These are phyloP conservation scores for Seira ritae DNA, from an alignment of 2,888 invertebrate species.

Conservation along the genomic window DNA sequence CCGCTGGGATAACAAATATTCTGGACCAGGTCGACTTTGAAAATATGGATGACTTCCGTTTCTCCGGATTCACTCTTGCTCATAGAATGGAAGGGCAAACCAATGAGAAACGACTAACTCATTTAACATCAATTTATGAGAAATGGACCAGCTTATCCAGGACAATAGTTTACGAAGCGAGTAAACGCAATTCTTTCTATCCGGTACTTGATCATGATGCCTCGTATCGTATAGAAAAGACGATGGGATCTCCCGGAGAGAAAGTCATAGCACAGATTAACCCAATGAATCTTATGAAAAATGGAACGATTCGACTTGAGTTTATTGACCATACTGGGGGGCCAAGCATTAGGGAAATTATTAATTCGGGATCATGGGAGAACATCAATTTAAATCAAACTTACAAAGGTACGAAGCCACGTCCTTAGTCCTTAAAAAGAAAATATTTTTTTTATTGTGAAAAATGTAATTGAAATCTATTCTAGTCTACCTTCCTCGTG, in stretches of 20 bases:
- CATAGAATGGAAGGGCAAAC: too few relatives aligned
- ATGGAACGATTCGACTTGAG: neutral
- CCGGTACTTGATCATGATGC: neutral
- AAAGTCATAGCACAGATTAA: neutral
- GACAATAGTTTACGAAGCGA: too few relatives aligned
- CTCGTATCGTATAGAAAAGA: neutral
- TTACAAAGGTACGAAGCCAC: constrained; percentile 29
- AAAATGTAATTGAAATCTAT: neutral
- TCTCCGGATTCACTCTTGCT: too few relatives aligned
- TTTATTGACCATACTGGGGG: neutral
- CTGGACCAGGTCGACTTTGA: too few relatives aligned
- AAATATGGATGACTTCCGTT: too few relatives aligned
- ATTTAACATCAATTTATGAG: too few relatives aligned
- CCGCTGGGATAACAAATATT: too few relatives aligned
- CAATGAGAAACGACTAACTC: too few relatives aligned
- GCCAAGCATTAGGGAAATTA: neutral
- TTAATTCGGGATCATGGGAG: constrained; percentile 5
- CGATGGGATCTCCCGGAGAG: neutral
- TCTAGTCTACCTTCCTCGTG: constrained; percentile 21
- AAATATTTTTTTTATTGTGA: neutral
- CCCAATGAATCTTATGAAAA: constrained; percentile 5
- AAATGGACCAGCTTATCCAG: too few relatives aligned
- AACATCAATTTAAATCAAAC: constrained; percentile 34
- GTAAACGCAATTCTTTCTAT: neutral
- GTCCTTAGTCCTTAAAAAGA: neutral